These are phyloP conservation scores for Pogonocichla stellata DNA, from an alignment of 2,113 vertebrate genomes.

Conservation along the genomic window DNA sequence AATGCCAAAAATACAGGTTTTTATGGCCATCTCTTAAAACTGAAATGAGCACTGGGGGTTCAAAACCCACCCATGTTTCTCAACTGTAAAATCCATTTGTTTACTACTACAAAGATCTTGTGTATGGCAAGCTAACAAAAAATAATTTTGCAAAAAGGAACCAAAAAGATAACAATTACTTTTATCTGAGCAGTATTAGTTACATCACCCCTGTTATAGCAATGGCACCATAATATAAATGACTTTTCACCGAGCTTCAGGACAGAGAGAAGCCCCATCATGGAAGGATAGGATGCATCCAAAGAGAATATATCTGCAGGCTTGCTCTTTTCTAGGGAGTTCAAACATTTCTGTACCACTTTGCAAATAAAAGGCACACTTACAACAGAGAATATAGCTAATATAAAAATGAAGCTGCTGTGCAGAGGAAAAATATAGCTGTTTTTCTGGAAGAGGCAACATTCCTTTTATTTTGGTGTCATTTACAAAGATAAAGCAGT, in stretches of 20 bases:
- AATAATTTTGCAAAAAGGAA: not conserved
- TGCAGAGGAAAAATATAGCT: not conserved
- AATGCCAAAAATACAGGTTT: not conserved
- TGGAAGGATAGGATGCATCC: not conserved
- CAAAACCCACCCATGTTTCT: not conserved
- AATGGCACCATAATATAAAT: not conserved
- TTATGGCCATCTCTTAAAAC: not conserved
- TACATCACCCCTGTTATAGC: accelerated
- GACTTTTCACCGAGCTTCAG: not conserved
- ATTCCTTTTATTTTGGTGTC: not conserved
- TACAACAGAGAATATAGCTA: not conserved
- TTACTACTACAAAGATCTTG: not conserved
- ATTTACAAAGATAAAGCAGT: constrained; percentile 2
- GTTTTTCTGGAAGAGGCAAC: not conserved
- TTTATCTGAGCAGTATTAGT: not conserved
- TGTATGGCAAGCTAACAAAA: not conserved
- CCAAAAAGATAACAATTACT: not conserved
- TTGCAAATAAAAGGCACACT: not conserved
- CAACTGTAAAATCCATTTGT: not conserved
- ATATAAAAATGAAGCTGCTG: not conserved
- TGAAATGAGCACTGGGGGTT: not conserved
- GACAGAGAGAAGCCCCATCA: not conserved
- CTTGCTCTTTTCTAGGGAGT: not conserved
- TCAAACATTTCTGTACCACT: not conserved
- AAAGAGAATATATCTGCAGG: not conserved